These are phyloP conservation scores for Urocitellus parryii DNA, from an alignment of 2,113 vertebrate species.

Conservation along the genomic window DNA sequence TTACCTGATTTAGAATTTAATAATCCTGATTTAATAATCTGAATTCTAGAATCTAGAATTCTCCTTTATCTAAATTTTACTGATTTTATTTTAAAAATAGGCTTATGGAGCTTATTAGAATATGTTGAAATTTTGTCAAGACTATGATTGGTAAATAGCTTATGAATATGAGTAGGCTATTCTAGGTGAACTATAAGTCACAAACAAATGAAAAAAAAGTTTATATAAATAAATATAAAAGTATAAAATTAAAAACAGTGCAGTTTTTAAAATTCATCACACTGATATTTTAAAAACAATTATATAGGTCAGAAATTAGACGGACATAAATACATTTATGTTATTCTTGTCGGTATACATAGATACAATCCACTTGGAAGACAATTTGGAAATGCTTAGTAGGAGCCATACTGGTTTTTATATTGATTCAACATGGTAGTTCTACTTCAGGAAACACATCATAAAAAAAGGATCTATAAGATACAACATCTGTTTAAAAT, in stretches of 20 bases:
- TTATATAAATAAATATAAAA: not conserved
- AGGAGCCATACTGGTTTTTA: not conserved
- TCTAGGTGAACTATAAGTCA: not conserved
- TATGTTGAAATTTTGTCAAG: slow-evolving; percentile 13
- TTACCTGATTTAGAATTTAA: not conserved
- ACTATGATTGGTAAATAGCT: not conserved
- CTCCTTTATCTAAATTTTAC: not conserved
- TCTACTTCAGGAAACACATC: not conserved
- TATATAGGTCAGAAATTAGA: not conserved
- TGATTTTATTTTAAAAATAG: slow-evolving; percentile 36
- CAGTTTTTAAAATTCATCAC: not conserved
- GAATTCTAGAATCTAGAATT: slow-evolving; percentile 31
- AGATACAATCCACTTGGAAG: not conserved
- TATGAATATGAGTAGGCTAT: slow-evolving; percentile 1
- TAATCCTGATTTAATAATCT: not conserved
- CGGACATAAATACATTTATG: not conserved
- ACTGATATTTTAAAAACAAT: slow-evolving; percentile 21
- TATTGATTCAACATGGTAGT: slow-evolving; percentile 23
- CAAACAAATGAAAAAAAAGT: slow-evolving; percentile 22
- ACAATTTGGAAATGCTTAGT: slow-evolving; percentile 17
- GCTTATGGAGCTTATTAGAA: not conserved
- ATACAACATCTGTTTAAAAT: slow-evolving; percentile 22
- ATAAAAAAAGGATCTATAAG: slow-evolving; percentile 6
- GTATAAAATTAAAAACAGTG: no score
- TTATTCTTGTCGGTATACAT: not conserved